Base-by-base conservation (phyloP, 2,113 vertebrate species). In the Anthoscopus minutus region DNA sequence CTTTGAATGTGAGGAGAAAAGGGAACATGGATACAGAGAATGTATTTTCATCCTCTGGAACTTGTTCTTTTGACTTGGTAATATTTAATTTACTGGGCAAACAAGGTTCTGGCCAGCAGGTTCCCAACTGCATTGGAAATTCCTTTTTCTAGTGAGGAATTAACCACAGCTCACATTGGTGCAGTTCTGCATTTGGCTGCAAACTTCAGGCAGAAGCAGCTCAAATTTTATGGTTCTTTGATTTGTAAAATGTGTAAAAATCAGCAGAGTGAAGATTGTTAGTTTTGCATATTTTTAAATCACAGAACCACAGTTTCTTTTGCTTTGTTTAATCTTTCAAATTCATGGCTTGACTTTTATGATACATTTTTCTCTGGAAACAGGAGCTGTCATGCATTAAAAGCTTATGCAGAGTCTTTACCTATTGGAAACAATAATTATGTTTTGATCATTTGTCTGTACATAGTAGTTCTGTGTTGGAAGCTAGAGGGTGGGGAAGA, bases 241-340 rank as follows among this genome's bases (percentile, higher is more conserved):
- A 81, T 76, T 92, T 56, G 22, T 33, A 37, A 67, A 81, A 76
- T 33, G 40, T 38, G 40, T 85, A 74, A 83, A 87, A 93, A 65
- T 38, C 47, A 70, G 19, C 70, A 76, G n/a, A 72, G 57, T 50
- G n/a, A 80, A 87, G 73, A 70, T 18, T 47, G 57, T 23, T 80
- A 30, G 37, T 28, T 88, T 81, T 89, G 72, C 10, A 5, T 81
- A 28, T 84, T 80, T 96, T 92, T 33, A 74, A 48, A 45, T 81
- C 40, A 62, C 16, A 60, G 48, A 50, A 19, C 27, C 38, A 56
- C n/a, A 40, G 10, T 78, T 94, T 80, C 25, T 79, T 33, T 86
- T 35, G 28, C 40, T 89, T 87, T 38, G 24, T 54, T 92, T 93
- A 78, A 62, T 83, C 42, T 89, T 84, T 37, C 67, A 72, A 92